Evolutionary conservation across 1,140 invertebrate genomes (phyloP), one percentile per base, ranked within the genome.

Genomic region (Dufourea novaeangliae): DNA sequence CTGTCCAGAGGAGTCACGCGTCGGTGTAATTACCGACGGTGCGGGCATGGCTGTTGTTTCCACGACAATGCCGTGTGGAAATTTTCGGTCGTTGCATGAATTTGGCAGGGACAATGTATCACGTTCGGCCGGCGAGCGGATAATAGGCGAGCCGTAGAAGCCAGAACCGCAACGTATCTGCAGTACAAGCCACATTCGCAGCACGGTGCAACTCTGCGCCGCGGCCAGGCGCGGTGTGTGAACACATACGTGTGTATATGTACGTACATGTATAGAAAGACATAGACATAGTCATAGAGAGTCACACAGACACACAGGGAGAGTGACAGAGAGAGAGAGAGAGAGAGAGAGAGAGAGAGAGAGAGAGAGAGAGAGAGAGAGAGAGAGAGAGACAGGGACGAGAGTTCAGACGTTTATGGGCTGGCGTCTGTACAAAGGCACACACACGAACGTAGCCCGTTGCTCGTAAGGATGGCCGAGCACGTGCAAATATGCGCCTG

Each of bases 101-200:
- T 88, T 86, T 88, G 86, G 86, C 86, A 88, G 78, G 66, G 80
- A 80, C 82, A 74, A 82, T 79, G 83, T 86, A 77, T 86, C 85
- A 78, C 78, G 80, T 82, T 85, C 82, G 76, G 75, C 44, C 71
- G 74, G 34, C 37, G 69, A 59, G 52, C 66, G 59, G 20, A 59
- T 39, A 75, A 68, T 52, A 77, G 73, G 73, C 50, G 27, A 32
- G 54, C 14, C 27, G 17, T 4, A 73, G 84, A 85, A 80, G 80
- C 62, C 73, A 84, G 78, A 82, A 85, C 88, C 87, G 88, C 88
- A 89, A 88, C 83, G 80, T 89, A 90, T 89, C 88, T 87, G 88
- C 88, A 89, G 88, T 90, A 85, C 78, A 86, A 78, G 79, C 80
- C 77, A 87, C 82, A 78, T 85, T 88, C 78, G 78, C 77, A 79